Base-by-base conservation (phyloP, 2,888 invertebrate species). In the Eupeodes latifasciatus region DNA sequence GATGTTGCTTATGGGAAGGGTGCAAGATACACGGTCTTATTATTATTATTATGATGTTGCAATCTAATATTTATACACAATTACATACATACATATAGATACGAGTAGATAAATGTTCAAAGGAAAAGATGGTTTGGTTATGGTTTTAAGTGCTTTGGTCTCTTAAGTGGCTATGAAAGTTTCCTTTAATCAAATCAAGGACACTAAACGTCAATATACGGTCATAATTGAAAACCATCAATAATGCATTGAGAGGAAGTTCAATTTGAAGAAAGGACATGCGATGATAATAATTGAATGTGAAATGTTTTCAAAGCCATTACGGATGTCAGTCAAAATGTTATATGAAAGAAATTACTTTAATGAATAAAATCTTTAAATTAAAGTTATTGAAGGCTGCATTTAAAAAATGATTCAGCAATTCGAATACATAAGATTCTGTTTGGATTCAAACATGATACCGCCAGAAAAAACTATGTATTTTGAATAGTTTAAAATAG, bases 131-230 rank as follows among this genome's bases (percentile, higher is more conserved):
- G 40, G 40, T 40, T 47, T 85, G 85, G 77, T 78, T 27, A 27
- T 53, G 75, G 12, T 78, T 78, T 81, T 85, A 88, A 88, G 88
- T 88, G 88, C 81, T 85, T 78, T 69, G 78, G 81, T 75, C 64
- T 27, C 11, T 59, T 78, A 85, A 88, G 81, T 88, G 81, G 27
- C 71, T 67, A 64, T 34, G 19, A 59, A 76, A 80, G 87, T 80
- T 80, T 72, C 57, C 11, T 64, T 47, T 78, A 88, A 88, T 88
- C 77, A 53, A 84, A 84, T 88, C 67, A 81, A n/a, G 76, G 55
- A 53, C 64, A 67, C 80, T 77, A 81, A 84, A 87, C 61, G 80
- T 16, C 81, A 84, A 75, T 81, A 61, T 69, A 55, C 19, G 61
- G 64, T 74, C 72, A 36, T 88, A 78, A 81, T 67, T 84, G 80